Evolutionary conservation across 2,888 invertebrate genomes (phyloP), one percentile per base, ranked within the genome.

Genomic region (Drosophila anomelani): DNA sequence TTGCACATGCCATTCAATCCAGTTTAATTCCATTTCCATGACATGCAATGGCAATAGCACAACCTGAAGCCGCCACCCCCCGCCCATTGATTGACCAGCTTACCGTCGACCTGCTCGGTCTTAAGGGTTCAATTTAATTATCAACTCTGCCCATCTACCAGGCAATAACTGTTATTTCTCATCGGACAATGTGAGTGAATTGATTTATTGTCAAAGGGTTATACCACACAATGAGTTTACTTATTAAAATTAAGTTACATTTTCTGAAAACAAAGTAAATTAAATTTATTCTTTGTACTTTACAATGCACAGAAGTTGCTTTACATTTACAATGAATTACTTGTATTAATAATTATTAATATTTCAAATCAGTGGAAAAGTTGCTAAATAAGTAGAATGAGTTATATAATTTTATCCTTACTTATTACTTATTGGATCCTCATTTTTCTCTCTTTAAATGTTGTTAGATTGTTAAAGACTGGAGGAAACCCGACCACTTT

Each of bases 1-100:
- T 38, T 62, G 60, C 62, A 62, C 43, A 58, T 46, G 58, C 46
- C 46, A 32, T 58, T 51, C 53, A 62, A 44, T 58, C 36, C 57
- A 54, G 51, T 76, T 58, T 46, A 70, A 39, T 73, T 73, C 29
- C 49, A 76, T 49, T 70, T 76, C 34, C 47, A 59, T 67, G 76
- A 29, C 76, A 73, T 73, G 67, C 36, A 54, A 66, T 32, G 38
- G 47, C 39, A 44, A 46, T 58, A 17, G 76, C 29, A 61, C 43
- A 43, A 44, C 54, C 38, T 55, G 49, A 47, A 55, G 47, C 39
- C 53, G 15, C 36, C 32, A 57, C 43, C 56, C n/a, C 20, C 13
- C 13, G 46, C 23, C 36, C 62, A 38, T 61, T 38, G 46, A 46
- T 61, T 47, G 63, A 4, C 20, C 26, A 26, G 32, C 47, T 26